Percentiles rank a stretch among this genome's conserved stretches.
phyloP scores from a whole-genome alignment of 2,797 vertebrate species.

The Myioborus miniatus region DNA sequence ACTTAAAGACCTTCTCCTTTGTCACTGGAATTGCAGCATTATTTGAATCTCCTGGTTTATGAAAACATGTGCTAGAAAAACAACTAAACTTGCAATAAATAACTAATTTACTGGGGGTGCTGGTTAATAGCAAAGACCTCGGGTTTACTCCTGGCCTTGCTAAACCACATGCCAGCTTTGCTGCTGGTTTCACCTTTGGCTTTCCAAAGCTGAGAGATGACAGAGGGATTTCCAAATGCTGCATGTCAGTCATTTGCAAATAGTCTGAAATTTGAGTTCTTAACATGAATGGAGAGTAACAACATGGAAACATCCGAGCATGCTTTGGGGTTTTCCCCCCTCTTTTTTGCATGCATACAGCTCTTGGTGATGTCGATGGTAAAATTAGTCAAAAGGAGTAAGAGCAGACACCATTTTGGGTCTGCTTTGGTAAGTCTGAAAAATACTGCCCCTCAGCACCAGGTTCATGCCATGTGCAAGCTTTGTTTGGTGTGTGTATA shows the following conservation, averaged over 20 bases:
- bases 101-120: neutral
- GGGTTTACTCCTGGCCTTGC: neutral
- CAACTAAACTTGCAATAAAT: neutral
- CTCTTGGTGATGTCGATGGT: neutral
- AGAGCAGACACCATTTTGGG: neutral
- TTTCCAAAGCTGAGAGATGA: neutral
- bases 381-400: neutral
- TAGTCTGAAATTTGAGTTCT: neutral
- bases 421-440: neutral
- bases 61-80: neutral
- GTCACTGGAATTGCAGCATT: accelerated
- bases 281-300: neutral
- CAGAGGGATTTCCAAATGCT: neutral
- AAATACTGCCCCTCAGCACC: neutral
- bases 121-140: neutral
- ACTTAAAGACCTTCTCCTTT: neutral
- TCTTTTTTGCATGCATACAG: neutral
- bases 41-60: neutral
- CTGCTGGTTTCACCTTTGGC: neutral
- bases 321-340: neutral
- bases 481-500: neutral
- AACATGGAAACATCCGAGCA: neutral
- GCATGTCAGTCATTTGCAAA: neutral
- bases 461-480: neutral
- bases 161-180: neutral